Base-by-base conservation (phyloP, 2,888 invertebrate species). In the Microctonus aethiopoides region DNA sequence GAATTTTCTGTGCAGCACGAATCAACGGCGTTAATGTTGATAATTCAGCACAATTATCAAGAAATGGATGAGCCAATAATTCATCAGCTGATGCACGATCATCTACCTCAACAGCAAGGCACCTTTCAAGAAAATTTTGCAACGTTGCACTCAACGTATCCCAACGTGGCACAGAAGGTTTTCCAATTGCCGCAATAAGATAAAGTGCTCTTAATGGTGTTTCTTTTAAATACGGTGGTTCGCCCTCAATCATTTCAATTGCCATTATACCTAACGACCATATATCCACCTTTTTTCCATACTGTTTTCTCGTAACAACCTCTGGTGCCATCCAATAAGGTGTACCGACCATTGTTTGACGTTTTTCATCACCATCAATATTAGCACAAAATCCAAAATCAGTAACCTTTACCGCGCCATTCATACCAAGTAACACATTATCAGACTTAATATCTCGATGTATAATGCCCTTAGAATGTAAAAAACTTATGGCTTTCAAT, bases 321-420 rank as follows among this genome's bases (percentile, higher is more conserved):
- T 97, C 97, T 0, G 98, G 98, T 0, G 98, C 97, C 98, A 98
- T 98, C 98, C 97, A 97, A 82, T 97, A 98, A 0, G 97, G 97
- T 0, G 98, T 98, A n/a, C 98, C 97, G 0, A 97, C 97, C 95
- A 98, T 96, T 0, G 98, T 98, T 83, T 95, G 95, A n/a, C 97
- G 89, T 85, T 98, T 98, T 81, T 97, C 95, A 78, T 97, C 97
- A 0, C 95, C 96, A 0, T 95, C 95, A 67, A 99, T 95, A 84
- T 98, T 98, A 2, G 98, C 99, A 87, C 98, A 99, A 88, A 99
- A 99, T 9, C 99, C 99, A 87, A 99, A 99, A 87, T 99, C 98
- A 0, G 96, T 96, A 0, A 96, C 95, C 89, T 96, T 96, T 0
- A 96, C 95, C 0, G 91, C 90, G 1, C 97, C 97, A 80, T 96